These are phyloP conservation scores for Falco punctatus DNA, from an alignment of 2,113 vertebrate species.

Conservation along the genomic window DNA sequence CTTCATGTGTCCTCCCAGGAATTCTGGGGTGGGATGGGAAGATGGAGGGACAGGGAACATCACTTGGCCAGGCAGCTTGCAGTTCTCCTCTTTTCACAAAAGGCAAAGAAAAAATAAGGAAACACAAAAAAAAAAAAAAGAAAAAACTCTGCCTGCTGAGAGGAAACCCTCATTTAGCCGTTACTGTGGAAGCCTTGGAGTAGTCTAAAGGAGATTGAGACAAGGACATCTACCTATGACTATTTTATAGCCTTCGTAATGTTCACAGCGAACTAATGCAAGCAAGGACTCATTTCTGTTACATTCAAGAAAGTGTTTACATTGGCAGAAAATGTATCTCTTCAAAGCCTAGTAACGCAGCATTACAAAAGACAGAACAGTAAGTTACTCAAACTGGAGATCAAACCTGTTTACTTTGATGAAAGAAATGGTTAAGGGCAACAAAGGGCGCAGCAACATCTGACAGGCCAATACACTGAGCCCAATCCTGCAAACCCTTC, in stretches of 20 bases:
- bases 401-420: constrained; percentile 50
- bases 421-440: constrained; percentile 46
- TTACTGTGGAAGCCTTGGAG: not conserved
- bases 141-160: not conserved
- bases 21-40: not conserved
- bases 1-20: not conserved
- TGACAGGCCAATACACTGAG: not conserved
- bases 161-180: not conserved
- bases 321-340: constrained; percentile 57
- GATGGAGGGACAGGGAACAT: not conserved
- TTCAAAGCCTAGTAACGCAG: constrained; percentile 45
- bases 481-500: not conserved
- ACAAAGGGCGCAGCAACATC: constrained; percentile 4
- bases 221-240: not conserved
- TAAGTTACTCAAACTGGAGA: constrained; percentile 42
- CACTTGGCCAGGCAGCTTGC: not conserved
- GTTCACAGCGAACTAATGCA: constrained; percentile 30
- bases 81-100: not conserved
- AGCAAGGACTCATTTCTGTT: constrained; percentile 60
- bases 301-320: constrained; percentile 48
- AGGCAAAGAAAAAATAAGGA: not conserved
- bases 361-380: constrained; percentile 43
- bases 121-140: rapidly evolving
- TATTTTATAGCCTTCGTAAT: constrained; percentile 8
- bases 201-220: not conserved